Evolutionary conservation across 35 echinoderm and acorn worm genomes (phyloP), one percentile per base, ranked within the genome.

Genomic region (Chiridota heheva): DNA sequence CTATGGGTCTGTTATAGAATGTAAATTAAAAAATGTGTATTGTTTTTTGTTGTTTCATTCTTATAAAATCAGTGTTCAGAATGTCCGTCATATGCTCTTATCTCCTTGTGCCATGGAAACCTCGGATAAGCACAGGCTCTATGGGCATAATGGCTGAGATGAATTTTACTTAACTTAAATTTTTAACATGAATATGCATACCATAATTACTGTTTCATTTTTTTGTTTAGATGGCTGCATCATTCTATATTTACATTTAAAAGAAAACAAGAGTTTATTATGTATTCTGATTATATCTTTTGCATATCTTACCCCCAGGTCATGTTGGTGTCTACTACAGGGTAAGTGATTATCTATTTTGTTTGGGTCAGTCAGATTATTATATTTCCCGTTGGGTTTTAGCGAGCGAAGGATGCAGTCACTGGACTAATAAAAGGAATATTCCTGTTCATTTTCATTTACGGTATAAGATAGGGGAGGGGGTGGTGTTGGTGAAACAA

Each of bases 261-360:
- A 66, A 36, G 4, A 38, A 44, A 20, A 35, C 24, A 26, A 18
- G 22, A 22, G 13, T 57, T 73, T 10, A 24, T 60, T 77, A 32
- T 69, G 17, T 81, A 66, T 46, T 18, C 62, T 60, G 20, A 3
- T 59, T 60, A 59, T 78, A 27, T 60, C 13, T 39, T n/a, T 58
- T 36, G 41, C 1, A 35, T 59, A n/a, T 84, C 49, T 29, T 58
- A 40, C 3, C 33, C 27, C 37, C 70, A 91, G 88, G 88, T 80
- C 88, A 91, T 85, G 74, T 91, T 85, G 88, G 81, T 41, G 88
- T 91, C 27, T 91, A 91, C 36, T 91, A 91, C 74, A 85, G 88
- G 63, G 88, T 91, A 72, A 91, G 88, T 85, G 22, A 36, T 39
- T 40, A 22, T 37, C 26, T 3, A 28, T 24, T 60, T 18, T 24